Base-by-base conservation (phyloP, 2,113 vertebrate species). In the Protobothrops mucrosquamatus region DNA sequence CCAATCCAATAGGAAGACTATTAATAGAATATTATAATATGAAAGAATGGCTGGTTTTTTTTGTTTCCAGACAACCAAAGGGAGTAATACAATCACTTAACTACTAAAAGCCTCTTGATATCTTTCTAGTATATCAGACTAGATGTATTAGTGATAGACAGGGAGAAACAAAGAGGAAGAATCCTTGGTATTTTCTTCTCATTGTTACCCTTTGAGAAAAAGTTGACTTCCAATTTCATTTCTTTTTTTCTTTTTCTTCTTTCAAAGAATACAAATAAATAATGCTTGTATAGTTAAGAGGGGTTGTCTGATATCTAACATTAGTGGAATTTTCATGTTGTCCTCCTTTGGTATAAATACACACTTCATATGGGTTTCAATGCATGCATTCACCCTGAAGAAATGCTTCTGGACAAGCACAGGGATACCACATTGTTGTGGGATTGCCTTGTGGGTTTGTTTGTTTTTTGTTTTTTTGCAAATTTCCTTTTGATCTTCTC, bases 401-500 rank as follows among this genome's bases (percentile, higher is more conserved):
- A 52, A 12, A 54, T 69, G 52, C 18, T 29, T 51, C 24, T 15
- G 18, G 81, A 89, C 18, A 34, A 34, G 87, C 26, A 24, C n/a
- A 29, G 22, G 20, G 55, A 43, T 57, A 48, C 43, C 23, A 85
- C 20, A 43, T 23, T 43, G 81, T 51, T 85, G 10, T 48, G 52
- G 52, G 5, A 94, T 93, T 96, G 94, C 95, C 94, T 93, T 93
- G 74, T 20, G 18, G 88, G n/a, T 24, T 94, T 51, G 48, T 51
- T 74, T 91, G 5, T 34, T 34, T 51, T 1, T 89, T 94, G 89
- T 92, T 95, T 55, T n/a, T 88, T 56, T 96, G 96, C 95, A 51
- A 93, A 59, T 57, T 69, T 29, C 93, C 87, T 89, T 39, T 89
- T 92, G 43, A 96, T 95, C 96, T 95, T 91, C 89, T 95, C 94